Base-by-base conservation (phyloP, 2,797 vertebrate species). In the Hirundo rustica region DNA sequence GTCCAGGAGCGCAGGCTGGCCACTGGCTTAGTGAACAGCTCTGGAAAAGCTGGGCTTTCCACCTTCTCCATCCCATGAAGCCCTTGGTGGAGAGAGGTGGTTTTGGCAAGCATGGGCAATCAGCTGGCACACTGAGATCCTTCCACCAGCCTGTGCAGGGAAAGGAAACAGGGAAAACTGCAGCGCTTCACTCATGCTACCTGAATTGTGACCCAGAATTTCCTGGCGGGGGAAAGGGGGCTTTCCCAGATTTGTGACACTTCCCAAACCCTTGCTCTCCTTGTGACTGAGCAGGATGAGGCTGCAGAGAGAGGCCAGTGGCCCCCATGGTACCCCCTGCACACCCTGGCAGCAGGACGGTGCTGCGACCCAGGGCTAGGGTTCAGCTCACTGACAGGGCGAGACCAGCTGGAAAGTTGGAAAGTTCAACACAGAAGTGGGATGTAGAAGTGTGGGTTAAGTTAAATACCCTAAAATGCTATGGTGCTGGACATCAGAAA, bases 271-370 rank as follows among this genome's bases (percentile, higher is more conserved):
- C 20, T 78, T 48, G 27, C 47, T 78, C 0, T 1, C 21, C 62
- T 70, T 26, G 26, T 0, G 2, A 38, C 34, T 60, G n/a, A 70
- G 55, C 8, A n/a, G 32, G 26, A 58, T 60, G 25, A 70, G 44
- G 44, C 38, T 87, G 36, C 38, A 58, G 64, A 57, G n/a, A 50
- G 88, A 58, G 55, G 47, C 18, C 51, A 55, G 68, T 26, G 44
- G 40, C 48, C 50, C 45, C 38, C 50, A 16, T 0, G 0, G 54
- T 42, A 13, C 10, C 3, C 58, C 36, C 32, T 58, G 44, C n/a
- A 26, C 50, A 9, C 11, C 53, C 32, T 2, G 2, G 78, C 21
- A 88, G 36, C 14, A 74, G 58, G 36, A 73, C 34, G 58, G 30
- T 1, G 10, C 51, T 57, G 53, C 16, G 48, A 64, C 14, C 32